Evolutionary conservation across 2,113 vertebrate genomes (phyloP).

Genomic region (Actinemys pallida): DNA sequence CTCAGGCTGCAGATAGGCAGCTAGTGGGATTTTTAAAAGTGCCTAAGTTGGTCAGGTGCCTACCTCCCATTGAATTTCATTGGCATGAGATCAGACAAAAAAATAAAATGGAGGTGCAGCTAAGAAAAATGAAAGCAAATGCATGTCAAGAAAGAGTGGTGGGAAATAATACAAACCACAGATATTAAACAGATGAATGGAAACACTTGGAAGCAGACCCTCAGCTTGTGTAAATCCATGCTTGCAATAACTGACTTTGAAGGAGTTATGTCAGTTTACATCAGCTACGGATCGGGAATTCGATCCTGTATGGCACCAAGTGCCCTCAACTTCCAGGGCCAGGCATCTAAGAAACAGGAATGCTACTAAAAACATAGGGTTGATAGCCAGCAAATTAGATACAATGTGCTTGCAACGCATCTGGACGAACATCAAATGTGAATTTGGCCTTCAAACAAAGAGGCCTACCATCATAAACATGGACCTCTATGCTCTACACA

Average conservation of each 20-base stretch:
- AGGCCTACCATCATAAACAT: background rate
- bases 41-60: background rate
- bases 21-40: background rate
- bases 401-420: background rate
- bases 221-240: background rate
- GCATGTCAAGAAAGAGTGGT: background rate
- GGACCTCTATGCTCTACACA: background rate
- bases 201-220: background rate
- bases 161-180: background rate
- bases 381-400: background rate
- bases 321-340: background rate
- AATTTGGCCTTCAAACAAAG: background rate
- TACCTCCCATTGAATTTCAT: background rate
- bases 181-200: background rate
- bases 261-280: background rate
- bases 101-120: background rate
- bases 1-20: fast-evolving
- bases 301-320: background rate
- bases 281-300: background rate
- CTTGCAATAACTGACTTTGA: background rate
- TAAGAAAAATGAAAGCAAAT: background rate
- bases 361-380: background rate
- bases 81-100: background rate
- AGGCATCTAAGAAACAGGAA: background rate
- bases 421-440: background rate